Percentiles rank a stretch among this genome's conserved stretches.
Conservation (phyloP, 1,140 invertebrate genomes). For the Bilobella aurantiaca region DNA sequence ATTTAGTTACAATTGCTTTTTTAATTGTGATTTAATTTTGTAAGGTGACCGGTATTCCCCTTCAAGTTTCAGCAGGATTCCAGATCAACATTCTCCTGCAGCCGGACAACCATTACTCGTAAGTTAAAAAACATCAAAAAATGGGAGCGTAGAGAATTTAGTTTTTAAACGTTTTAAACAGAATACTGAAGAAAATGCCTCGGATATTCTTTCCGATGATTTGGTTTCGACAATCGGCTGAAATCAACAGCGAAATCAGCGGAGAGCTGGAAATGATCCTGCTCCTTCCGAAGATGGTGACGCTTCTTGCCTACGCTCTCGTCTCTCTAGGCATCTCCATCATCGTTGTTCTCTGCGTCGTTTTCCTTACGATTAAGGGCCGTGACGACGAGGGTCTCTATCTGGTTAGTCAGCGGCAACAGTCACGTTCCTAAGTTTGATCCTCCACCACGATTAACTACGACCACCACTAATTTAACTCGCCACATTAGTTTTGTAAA, state of each 20-base stretch:
- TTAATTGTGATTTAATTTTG: conserved; percentile 35
- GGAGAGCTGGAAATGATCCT: conserved; percentile 17
- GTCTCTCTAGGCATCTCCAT: conserved; percentile 7
- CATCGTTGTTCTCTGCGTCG: not conserved
- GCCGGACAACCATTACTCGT: conserved; percentile 49
- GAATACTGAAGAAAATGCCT: conserved; percentile 55
- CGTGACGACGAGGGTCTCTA: not conserved
- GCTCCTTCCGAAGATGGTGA: conserved; percentile 8
- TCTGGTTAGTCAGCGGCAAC: conserved; percentile 5
- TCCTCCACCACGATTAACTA: too few species aligned
- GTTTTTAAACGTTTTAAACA: conserved; percentile 37
- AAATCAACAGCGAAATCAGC: conserved; percentile 38
- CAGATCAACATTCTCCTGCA: conserved; percentile 62
- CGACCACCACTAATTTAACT: too few species aligned
- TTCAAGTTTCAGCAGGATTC: conserved; percentile 54
- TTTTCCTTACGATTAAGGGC: not conserved
- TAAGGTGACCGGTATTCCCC: conserved; percentile 57
- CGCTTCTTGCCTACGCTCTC: conserved; percentile 12
- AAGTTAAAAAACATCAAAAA: conserved; percentile 39
- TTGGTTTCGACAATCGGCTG: conserved; percentile 62
- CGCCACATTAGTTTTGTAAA: too few species aligned
- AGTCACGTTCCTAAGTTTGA: not conserved
- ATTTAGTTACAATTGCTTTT: too few species aligned
- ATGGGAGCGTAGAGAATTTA: not conserved
- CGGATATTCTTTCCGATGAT: conserved; percentile 60